These are phyloP conservation scores for Porites lobata DNA, from an alignment of 92 coral and sea anemone genomes.

Conservation along the genomic window DNA sequence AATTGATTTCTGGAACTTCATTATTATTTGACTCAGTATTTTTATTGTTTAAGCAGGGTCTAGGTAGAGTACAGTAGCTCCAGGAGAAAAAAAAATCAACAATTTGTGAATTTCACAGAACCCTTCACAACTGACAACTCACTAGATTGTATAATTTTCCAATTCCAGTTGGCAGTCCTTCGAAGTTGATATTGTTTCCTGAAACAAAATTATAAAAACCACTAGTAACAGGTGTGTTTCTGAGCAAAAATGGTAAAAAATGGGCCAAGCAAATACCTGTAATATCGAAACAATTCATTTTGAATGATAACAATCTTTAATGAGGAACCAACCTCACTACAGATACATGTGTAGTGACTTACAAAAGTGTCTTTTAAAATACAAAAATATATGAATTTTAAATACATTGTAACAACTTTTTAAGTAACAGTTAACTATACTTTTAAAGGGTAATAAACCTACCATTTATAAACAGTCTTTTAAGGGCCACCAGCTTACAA, in stretches of 20 bases:
- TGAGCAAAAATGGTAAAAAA: no score
- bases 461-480: conserved; percentile 95
- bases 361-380: no score
- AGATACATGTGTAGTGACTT: no score
- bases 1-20: background rate
- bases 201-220: background rate
- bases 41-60: background rate
- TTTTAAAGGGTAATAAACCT: conserved; percentile 22
- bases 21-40: background rate
- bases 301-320: no score
- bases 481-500: conserved; percentile 92
- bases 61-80: background rate
- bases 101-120: no score
- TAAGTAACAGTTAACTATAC: background rate
- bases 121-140: background rate
- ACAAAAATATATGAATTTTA: no score
- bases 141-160: conserved; percentile 97
- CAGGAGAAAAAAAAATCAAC: background rate
- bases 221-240: background rate
- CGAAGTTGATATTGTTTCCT: conserved; percentile 98
- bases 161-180: conserved; percentile 97
- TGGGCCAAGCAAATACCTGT: no score
- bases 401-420: no score
- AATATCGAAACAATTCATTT: no score
- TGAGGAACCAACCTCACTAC: no score